Base-by-base conservation (phyloP, 2,113 vertebrate genomes). In the Ammodytes marinus region DNA sequence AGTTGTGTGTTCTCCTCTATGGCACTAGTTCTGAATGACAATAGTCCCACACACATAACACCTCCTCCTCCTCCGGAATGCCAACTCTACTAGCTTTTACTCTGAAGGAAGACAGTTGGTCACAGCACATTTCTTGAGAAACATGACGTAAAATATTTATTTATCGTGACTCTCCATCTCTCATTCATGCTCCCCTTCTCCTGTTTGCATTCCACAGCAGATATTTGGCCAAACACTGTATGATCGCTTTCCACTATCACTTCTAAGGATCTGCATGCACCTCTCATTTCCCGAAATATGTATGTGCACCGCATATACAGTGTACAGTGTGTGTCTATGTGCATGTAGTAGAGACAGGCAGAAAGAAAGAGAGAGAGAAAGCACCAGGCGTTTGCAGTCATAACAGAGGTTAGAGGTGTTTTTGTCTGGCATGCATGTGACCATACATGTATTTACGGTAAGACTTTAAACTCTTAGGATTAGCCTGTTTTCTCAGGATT, bases 11-110 rank as follows among this genome's bases (percentile, higher is more conserved):
- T 53, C 27, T 27, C 27, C 27, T 27, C 54, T 66, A 13, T 69
- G 61, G 14, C 61, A 5, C 43, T 81, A 74, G 19, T 13, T 78
- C 61, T 92, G 88, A 91, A 94, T 95, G 57, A 94, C 93, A 95
- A 94, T 90, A 63, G 63, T 17, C 53, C 13, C 43, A 15, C 39
- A 9, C 58, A 43, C 45, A 19, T 17, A 43, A 47, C 0, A 45
- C 53, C 39, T 15, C 42, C 76, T 45, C 63, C 76, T 67, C 79
- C 71, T 83, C 74, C 78, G 82, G 81, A 93, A 93, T 92, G 83
- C 76, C 81, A 69, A 53, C 77, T 70, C 40, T 13, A 40, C 27
- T 27, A 50, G 83, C 50, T 69, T 73, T 80, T 77, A 86, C 77
- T 83, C 19, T 57, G 72, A 69, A 80, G 66, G 61, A 55, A 42